phyloP scores from a whole-genome alignment of 2,888 invertebrate genomes.

The Aquatica leii region DNA sequence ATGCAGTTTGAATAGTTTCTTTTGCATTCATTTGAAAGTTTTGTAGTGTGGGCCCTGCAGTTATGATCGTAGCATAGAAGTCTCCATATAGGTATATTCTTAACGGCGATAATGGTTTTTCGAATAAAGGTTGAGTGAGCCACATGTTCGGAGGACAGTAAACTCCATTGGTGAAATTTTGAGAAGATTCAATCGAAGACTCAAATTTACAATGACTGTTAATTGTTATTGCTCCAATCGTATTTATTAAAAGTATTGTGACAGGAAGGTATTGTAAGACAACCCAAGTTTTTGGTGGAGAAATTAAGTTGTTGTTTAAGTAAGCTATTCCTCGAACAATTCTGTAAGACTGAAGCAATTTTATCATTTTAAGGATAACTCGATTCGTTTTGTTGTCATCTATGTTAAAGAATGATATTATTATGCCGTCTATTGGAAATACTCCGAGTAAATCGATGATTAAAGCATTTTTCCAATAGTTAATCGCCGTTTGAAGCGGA shows the following conservation, averaged over 20 bases:
- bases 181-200: background rate
- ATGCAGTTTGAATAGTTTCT: background rate
- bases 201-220: constrained; percentile 24
- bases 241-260: constrained; percentile 21
- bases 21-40: background rate
- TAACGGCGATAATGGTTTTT: constrained; percentile 15
- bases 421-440: constrained; percentile 41
- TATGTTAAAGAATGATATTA: background rate
- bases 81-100: constrained; percentile 16
- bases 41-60: constrained; percentile 14
- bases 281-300: background rate
- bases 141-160: background rate
- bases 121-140: background rate
- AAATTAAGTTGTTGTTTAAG: background rate
- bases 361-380: constrained; percentile 27
- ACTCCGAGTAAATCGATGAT: constrained; percentile 42
- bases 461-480: constrained; percentile 46
- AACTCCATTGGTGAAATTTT: background rate
- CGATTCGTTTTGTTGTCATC: background rate
- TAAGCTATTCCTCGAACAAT: constrained; percentile 21
- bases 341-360: constrained; percentile 40
- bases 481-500: constrained; percentile 41
- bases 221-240: constrained; percentile 18
- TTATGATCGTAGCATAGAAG: constrained; percentile 9
- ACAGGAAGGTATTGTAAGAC: constrained; percentile 29